These are phyloP conservation scores for Cydia fagiglandana DNA, from an alignment of 1,140 invertebrate genomes.

Conservation along the genomic window DNA sequence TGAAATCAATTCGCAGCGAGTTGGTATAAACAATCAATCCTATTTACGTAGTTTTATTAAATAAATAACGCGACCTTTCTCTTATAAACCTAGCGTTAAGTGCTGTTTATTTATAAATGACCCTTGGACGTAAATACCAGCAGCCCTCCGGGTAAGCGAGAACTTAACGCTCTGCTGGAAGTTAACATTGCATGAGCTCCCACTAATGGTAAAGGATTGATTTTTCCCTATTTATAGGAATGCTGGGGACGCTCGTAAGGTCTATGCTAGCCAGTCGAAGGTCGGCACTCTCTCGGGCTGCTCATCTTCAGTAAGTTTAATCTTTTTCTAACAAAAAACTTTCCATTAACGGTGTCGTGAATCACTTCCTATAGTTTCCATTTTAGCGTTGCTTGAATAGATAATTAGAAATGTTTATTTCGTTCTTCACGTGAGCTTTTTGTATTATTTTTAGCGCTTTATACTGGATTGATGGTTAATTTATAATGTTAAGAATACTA, in stretches of 20 bases:
- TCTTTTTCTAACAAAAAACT: conserved; percentile 32
- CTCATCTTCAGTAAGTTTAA: conserved; percentile 76
- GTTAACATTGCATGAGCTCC: conserved; percentile 68
- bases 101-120: conserved; percentile 62
- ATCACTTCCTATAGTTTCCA: conserved; percentile 24
- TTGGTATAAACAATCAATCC: conserved; percentile 28
- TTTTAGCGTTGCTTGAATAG: background rate
- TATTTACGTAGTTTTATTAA: conserved; percentile 15
- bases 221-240: conserved; percentile 78
- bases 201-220: conserved; percentile 66
- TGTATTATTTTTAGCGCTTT: conserved; percentile 22
- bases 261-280: conserved; percentile 76
- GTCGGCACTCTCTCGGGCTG: conserved; percentile 77
- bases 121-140: conserved; percentile 75
- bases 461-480: background rate
- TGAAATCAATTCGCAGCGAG: conserved; percentile 18
- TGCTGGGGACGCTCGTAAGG: conserved; percentile 74
- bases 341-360: conserved; percentile 24
- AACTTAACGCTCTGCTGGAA: conserved; percentile 47
- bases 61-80: conserved; percentile 7
- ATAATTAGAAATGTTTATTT: conserved; percentile 1
- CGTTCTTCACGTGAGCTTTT: conserved; percentile 34
- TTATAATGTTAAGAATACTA: background rate
- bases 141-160: conserved; percentile 75
- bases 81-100: background rate